These are phyloP conservation scores for Drosophila differens DNA, from an alignment of 2,888 invertebrate genomes.

Conservation along the genomic window DNA sequence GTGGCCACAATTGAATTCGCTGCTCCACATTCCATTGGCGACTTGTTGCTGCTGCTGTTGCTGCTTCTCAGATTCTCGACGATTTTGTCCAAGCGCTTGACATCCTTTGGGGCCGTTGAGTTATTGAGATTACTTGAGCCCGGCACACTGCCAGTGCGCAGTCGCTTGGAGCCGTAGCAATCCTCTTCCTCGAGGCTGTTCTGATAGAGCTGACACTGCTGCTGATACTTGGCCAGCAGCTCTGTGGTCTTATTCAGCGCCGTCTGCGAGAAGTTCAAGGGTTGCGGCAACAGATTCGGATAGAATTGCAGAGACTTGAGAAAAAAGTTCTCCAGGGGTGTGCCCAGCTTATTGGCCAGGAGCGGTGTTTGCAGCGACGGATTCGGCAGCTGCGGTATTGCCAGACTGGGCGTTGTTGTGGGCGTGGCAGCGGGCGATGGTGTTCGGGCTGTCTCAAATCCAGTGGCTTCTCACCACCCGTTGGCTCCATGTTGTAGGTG, in stretches of 20 bases:
- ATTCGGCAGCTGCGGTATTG: conserved; percentile 60
- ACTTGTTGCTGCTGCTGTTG: conserved; percentile 47
- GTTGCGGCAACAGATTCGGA: conserved; percentile 84
- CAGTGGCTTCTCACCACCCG: conserved; percentile 48
- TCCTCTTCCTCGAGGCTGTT: conserved; percentile 68
- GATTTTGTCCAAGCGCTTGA: conserved; percentile 85
- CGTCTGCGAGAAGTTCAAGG: conserved; percentile 85
- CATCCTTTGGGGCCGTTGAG: conserved; percentile 74
- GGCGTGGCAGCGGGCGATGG: conserved; percentile 61
- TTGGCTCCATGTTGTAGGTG: conserved; percentile 50
- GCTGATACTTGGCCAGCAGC: conserved; percentile 84
- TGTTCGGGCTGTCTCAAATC: conserved; percentile 58
- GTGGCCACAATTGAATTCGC: conserved; percentile 68
- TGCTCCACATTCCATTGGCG: conserved; percentile 63
- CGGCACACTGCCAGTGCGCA: conserved; percentile 43
- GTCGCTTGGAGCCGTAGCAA: conserved; percentile 72
- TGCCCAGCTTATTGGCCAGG: conserved; percentile 76
- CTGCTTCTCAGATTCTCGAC: conserved; percentile 81
- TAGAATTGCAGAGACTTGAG: conserved; percentile 85
- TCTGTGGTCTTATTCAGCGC: conserved; percentile 85
- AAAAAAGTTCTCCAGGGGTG: conserved; percentile 85
- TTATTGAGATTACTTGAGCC: conserved; percentile 12
- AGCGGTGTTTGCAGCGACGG: conserved; percentile 61
- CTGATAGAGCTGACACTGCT: conserved; percentile 84
- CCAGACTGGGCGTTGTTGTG: conserved; percentile 48